Evolutionary conservation across 2,888 invertebrate genomes (phyloP).

Genomic region (Anaspis maculata): DNA sequence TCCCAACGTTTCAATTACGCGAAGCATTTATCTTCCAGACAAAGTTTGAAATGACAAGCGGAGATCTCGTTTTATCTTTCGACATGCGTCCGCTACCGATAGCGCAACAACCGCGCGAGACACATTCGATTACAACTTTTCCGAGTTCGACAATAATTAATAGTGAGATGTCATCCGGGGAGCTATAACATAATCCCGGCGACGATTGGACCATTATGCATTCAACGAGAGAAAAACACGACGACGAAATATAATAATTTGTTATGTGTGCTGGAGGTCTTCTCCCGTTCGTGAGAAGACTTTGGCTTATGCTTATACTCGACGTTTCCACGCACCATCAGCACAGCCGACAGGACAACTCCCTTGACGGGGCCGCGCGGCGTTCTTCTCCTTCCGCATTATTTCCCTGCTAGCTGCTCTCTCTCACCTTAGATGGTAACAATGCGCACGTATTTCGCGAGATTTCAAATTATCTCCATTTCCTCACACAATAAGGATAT

Average conservation of each 20-base stretch:
- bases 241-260: too few relatives aligned
- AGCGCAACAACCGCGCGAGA: slow-evolving; percentile 15
- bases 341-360: too few relatives aligned
- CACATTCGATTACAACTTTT: slow-evolving; percentile 32
- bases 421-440: too few relatives aligned
- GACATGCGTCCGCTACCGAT: slow-evolving; percentile 19
- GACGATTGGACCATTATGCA: slow-evolving; percentile 7
- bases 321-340: too few relatives aligned
- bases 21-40: slow-evolving; percentile 24
- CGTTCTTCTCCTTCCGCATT: slow-evolving; percentile 7
- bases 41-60: slow-evolving; percentile 26
- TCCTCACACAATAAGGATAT: slow-evolving; percentile 27
- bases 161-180: slow-evolving; percentile 26
- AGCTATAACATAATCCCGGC: slow-evolving; percentile 11
- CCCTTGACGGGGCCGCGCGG: too few relatives aligned
- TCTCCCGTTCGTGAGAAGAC: too few relatives aligned
- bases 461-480: slow-evolving; percentile 19
- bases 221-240: slow-evolving; percentile 9
- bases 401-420: too few relatives aligned
- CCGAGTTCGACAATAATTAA: slow-evolving; percentile 30
- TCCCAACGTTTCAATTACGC: slow-evolving; percentile 18
- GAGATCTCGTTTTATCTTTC: slow-evolving; percentile 25
- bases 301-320: too few relatives aligned
- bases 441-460: slow-evolving; percentile 21
- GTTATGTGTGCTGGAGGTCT: too few relatives aligned